Conservation (phyloP, 1,140 invertebrate species). For the Pseudomyrmex pallidus region DNA sequence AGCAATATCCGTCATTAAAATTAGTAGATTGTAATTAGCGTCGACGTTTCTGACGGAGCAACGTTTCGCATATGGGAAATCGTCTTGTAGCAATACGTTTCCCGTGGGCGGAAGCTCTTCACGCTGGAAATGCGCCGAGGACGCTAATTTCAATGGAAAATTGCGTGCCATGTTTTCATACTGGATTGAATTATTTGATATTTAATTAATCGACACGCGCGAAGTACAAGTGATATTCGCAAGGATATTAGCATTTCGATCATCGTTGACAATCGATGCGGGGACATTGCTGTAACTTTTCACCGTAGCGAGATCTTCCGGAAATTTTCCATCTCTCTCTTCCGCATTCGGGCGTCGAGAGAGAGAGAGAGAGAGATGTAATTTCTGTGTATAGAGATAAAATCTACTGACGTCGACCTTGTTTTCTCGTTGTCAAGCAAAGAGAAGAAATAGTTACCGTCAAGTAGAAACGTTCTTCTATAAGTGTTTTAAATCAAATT, state of each 20-base stretch:
- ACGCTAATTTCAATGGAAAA: neutral
- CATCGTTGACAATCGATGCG: too few species aligned
- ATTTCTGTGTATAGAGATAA: constrained; percentile 7
- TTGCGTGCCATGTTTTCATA: neutral
- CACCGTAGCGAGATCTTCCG: too few species aligned
- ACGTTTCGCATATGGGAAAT: neutral
- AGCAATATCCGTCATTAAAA: too few species aligned
- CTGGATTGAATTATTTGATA: constrained; percentile 25
- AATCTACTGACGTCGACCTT: constrained; percentile 9
- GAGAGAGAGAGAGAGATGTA: neutral
- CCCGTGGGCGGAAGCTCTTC: neutral
- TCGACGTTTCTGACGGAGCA: neutral
- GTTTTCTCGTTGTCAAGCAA: constrained; percentile 21
- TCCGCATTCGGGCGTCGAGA: neutral
- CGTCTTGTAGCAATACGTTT: neutral
- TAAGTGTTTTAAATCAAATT: constrained; percentile 22
- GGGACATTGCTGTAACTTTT: too few species aligned
- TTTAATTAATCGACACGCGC: constrained; percentile 17
- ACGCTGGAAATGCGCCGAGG: neutral
- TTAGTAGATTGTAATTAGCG: neutral
- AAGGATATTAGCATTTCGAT: too few species aligned
- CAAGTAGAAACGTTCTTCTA: neutral
- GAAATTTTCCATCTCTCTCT: too few species aligned
- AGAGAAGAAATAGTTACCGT: constrained; percentile 2
- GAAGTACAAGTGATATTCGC: too few species aligned